Percentiles rank a stretch among this genome's conserved stretches.
These are phyloP conservation scores for Fulica atra DNA, from an alignment of 2,113 vertebrate genomes.

Conservation along the genomic window DNA sequence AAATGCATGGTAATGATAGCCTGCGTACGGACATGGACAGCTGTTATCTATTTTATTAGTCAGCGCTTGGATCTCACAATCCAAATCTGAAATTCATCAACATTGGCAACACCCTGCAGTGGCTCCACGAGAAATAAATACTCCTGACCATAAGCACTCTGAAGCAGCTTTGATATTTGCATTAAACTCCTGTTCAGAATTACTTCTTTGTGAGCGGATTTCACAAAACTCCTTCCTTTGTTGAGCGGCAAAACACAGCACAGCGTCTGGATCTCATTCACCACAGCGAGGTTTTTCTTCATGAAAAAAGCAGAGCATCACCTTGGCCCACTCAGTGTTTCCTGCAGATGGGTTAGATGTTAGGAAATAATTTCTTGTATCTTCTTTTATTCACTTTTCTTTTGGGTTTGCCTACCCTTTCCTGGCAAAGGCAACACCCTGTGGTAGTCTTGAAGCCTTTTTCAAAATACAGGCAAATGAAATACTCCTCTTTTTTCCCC, in stretches of 20 bases:
- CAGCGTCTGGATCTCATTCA: background rate
- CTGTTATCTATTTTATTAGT: conserved; percentile 41
- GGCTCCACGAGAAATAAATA: background rate
- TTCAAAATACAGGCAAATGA: background rate
- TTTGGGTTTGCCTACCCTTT: background rate
- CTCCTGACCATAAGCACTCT: background rate
- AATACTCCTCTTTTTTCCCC: background rate
- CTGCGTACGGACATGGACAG: background rate
- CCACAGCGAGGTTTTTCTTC: background rate
- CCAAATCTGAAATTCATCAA: conserved; percentile 25
- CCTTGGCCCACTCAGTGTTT: background rate
- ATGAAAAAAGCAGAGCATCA: background rate
- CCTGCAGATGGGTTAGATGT: background rate
- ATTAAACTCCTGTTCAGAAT: background rate
- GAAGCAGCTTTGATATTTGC: conserved; percentile 9
- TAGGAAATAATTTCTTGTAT: background rate
- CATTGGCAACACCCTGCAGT: background rate
- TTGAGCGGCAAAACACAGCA: background rate
- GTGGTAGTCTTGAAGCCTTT: background rate
- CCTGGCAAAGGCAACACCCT: background rate
- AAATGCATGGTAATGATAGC: background rate
- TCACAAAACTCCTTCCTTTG: background rate
- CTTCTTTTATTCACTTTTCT: background rate
- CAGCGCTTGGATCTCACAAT: conserved; percentile 14
- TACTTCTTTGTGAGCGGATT: background rate